Evolutionary conservation across 2,888 invertebrate species (phyloP), one percentile per base, ranked within the genome.

Genomic region (Leptodirus hochenwartii): DNA sequence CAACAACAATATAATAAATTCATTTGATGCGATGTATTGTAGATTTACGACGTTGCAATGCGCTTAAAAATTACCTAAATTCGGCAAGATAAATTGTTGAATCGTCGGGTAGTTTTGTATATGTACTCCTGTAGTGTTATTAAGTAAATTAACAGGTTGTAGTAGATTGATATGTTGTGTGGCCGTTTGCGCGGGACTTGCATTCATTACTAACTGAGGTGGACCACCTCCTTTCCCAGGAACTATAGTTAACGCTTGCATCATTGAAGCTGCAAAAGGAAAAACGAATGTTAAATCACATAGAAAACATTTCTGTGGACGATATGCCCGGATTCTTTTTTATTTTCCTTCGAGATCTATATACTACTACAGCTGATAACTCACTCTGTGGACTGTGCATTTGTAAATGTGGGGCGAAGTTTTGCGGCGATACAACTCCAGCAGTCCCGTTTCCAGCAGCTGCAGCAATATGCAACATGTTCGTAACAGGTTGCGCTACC

Each of bases 71-170:
- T 20, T 20, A 20, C 33, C 53, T 2, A 79, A 56, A 39, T 82
- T 80, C 8, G 82, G 82, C 32, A 84, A 73, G 30, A 84, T 71
- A 42, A 84, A 74, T 46, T 84, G 84, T 47, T 82, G 84, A 41
- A 78, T 76, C 1, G 75, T 70, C 0, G 77, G 77, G 47, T 78
- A 76, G 47, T 78, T 78, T 28, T 75, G 72, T 39, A 78, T 70
- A 34, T 75, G 69, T 4, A 69, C 67, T 17, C 33, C 35, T 17
- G 69, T 64, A 1, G 69, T 59, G 27, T 71, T 68, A 31, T 79
- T 80, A 34, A 81, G 65, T 37, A 84, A 56, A 56, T 82, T 82
- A 17, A 84, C 77, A 1, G 84, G 84, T 48, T 84, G 84, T 2
- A 78, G 53, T 24, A 82, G 57, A 50, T 81, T 76, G 17, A 76